Evolutionary conservation across 53 echinoderm and acorn worm species (phyloP).

Genomic region (Zoroaster sp.): DNA sequence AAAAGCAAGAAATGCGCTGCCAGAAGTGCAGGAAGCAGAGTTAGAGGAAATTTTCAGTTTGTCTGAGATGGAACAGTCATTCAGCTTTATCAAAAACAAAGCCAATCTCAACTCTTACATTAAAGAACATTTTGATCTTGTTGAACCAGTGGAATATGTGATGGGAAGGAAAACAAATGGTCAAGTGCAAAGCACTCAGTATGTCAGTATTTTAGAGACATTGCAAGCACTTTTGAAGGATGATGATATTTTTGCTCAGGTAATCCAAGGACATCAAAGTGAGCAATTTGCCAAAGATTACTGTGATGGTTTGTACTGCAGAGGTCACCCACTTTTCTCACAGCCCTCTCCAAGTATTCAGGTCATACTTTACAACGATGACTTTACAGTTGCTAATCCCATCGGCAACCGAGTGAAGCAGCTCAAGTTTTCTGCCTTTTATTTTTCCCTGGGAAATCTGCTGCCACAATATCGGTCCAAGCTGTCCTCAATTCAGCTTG

Average conservation of each 20-base stretch:
- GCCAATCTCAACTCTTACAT: conserved; percentile 27
- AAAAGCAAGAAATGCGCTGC: background rate
- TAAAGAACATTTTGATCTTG: conserved; percentile 7
- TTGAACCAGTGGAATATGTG: conserved; percentile 48
- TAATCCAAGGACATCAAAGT: conserved; percentile 42
- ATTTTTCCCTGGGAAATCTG: conserved; percentile 30
- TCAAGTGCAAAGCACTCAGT: conserved; percentile 9
- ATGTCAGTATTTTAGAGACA: conserved; percentile 59
- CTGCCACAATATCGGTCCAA: conserved; percentile 30
- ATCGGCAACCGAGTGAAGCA: conserved; percentile 31
- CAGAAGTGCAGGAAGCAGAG: background rate
- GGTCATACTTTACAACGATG: conserved; percentile 47
- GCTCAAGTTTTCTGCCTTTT: conserved; percentile 37
- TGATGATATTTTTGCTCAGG: conserved; percentile 47
- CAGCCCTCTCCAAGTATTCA: conserved; percentile 30
- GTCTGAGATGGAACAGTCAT: conserved; percentile 9
- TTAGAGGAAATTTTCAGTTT: background rate
- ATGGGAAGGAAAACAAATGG: background rate
- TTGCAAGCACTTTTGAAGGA: conserved; percentile 4
- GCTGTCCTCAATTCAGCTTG: conserved; percentile 46
- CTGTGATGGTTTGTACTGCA: conserved; percentile 43
- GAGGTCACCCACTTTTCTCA: background rate
- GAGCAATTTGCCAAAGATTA: conserved; percentile 15
- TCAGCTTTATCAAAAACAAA: background rate
- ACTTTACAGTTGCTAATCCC: too few species aligned